phyloP scores from a whole-genome alignment of 2,888 invertebrate genomes.

The Omphaloscelis lunosa region DNA sequence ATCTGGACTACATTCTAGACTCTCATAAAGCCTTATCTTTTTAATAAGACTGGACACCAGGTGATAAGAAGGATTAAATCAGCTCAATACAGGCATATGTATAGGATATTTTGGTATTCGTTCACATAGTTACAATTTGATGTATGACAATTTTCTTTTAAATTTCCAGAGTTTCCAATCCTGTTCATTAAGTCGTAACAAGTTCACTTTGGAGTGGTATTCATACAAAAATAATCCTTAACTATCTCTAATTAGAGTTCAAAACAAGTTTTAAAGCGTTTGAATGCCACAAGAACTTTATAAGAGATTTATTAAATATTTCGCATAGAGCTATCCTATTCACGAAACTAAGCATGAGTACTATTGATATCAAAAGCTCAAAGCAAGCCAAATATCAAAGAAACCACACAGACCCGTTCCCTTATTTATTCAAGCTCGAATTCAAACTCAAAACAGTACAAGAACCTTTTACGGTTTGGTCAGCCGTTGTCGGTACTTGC shows the following conservation, averaged over 20 bases:
- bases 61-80: neutral
- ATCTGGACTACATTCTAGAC: neutral
- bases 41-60: neutral
- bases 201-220: neutral
- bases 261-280: neutral
- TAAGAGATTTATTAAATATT: no score
- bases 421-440: conserved; percentile 44
- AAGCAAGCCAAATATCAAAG: conserved; percentile 15
- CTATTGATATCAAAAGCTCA: conserved; percentile 19
- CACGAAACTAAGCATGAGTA: neutral
- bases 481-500: conserved; percentile 15
- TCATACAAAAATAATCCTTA: neutral
- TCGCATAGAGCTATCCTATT: neutral
- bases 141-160: neutral
- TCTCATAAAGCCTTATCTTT: neutral
- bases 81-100: neutral
- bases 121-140: neutral
- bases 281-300: neutral
- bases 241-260: neutral
- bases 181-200: neutral
- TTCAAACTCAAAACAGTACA: conserved; percentile 51
- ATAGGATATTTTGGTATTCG: neutral
- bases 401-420: conserved; percentile 31
- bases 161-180: neutral
- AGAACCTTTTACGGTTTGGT: conserved; percentile 51